Percentiles rank a stretch among this genome's conserved stretches.
Evolutionary conservation across 2,113 vertebrate genomes (phyloP).

Genomic region (Cisticola juncidis): DNA sequence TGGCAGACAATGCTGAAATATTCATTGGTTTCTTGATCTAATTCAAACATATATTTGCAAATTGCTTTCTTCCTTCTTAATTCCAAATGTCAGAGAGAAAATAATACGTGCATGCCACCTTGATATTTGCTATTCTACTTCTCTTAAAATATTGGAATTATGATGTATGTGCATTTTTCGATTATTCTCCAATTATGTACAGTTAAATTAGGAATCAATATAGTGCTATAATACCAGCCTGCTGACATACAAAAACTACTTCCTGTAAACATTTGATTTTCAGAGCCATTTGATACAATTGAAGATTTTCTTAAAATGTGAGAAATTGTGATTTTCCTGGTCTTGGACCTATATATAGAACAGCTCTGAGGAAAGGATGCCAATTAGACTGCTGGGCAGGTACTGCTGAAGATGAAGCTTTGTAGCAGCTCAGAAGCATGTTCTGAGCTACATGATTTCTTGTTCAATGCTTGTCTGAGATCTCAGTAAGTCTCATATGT

Average conservation of each 20-base stretch:
- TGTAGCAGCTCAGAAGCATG: background rate
- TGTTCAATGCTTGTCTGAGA: background rate
- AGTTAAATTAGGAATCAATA: background rate
- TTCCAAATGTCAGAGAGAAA: constrained; percentile 6
- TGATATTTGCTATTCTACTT: background rate
- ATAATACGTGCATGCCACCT: background rate
- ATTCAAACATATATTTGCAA: background rate
- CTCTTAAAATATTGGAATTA: background rate
- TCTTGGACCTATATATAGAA: background rate
- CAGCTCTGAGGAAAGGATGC: background rate
- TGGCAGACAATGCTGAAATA: background rate
- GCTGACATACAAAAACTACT: background rate
- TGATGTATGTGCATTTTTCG: background rate
- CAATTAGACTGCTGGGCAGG: background rate
- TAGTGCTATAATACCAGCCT: background rate
- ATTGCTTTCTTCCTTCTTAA: constrained; percentile 13
- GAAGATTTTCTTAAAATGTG: background rate
- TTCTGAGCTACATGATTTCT: background rate
- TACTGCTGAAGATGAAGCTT: background rate
- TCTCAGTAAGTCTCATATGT: background rate
- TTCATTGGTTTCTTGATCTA: background rate
- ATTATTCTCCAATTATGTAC: background rate
- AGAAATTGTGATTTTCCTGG: background rate
- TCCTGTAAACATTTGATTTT: background rate
- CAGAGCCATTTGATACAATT: background rate